A percentile compares a stretch with the other conserved stretches of the same genome.
These are phyloP conservation scores for Myxocyprinus asiaticus DNA, from an alignment of 2,113 vertebrate genomes.

Conservation along the genomic window DNA sequence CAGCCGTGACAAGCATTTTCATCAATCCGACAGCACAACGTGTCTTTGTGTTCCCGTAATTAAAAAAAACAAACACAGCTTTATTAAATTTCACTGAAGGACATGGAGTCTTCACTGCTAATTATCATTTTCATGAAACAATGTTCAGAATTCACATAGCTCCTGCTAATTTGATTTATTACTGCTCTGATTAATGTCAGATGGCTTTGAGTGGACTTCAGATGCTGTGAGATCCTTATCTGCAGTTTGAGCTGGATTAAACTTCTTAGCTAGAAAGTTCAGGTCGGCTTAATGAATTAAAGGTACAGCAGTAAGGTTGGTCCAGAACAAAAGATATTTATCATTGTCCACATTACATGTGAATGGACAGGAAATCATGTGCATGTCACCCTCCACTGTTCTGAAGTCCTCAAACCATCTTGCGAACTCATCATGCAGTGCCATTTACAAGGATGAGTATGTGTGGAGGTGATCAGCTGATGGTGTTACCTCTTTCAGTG, in stretches of 20 bases:
- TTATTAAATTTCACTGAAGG: slow-evolving; percentile 75
- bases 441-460: slow-evolving; percentile 46
- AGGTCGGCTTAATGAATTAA: slow-evolving; percentile 57
- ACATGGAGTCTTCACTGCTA: slow-evolving; percentile 70
- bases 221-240: slow-evolving; percentile 70
- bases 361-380: slow-evolving; percentile 47
- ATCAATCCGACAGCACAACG: slow-evolving; percentile 63
- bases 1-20: slow-evolving; percentile 62
- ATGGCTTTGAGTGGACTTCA: slow-evolving; percentile 64
- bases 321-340: background rate
- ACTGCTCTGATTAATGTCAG: slow-evolving; percentile 67
- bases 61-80: slow-evolving; percentile 73
- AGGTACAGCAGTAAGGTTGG: slow-evolving; percentile 32
- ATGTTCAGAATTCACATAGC: slow-evolving; percentile 75
- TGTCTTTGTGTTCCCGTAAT: slow-evolving; percentile 66
- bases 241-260: slow-evolving; percentile 60
- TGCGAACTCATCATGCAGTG: slow-evolving; percentile 50
- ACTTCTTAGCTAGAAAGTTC: slow-evolving; percentile 62
- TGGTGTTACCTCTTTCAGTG: slow-evolving; percentile 51
- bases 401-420: slow-evolving; percentile 44
- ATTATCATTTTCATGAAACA: slow-evolving; percentile 74
- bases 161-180: slow-evolving; percentile 71
- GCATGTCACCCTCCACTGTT: slow-evolving; percentile 52
- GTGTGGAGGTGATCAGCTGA: slow-evolving; percentile 48
- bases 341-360: slow-evolving; percentile 51